These are phyloP conservation scores for Cryptocheilus praepositus DNA, from an alignment of 2,888 invertebrate genomes.

Conservation along the genomic window DNA sequence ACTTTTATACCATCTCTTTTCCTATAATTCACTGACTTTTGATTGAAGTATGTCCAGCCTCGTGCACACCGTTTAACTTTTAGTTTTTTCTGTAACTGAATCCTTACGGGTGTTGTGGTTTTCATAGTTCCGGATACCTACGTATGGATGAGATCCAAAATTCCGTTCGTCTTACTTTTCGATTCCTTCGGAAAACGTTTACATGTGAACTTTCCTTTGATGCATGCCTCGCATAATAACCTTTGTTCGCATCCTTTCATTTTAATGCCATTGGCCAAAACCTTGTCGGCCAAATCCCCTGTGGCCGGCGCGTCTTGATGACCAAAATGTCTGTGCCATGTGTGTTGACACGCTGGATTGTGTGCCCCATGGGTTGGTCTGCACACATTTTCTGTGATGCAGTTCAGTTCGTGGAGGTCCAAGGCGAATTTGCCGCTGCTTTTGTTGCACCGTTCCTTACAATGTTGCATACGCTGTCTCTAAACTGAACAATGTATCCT, in stretches of 20 bases:
- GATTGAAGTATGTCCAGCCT: conserved; percentile 46
- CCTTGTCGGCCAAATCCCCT: conserved; percentile 23
- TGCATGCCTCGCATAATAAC: conserved; percentile 44
- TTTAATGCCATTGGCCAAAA: conserved; percentile 38
- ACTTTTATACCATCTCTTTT: conserved; percentile 37
- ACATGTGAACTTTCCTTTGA: conserved; percentile 50
- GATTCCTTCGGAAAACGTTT: conserved; percentile 21
- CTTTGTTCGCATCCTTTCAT: conserved; percentile 45
- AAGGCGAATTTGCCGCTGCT: too few relatives aligned
- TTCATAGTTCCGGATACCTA: conserved; percentile 64
- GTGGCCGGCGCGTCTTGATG: conserved; percentile 30
- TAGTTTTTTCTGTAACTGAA: too few relatives aligned
- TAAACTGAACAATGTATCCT: conserved; percentile 28
- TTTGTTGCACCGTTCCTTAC: too few relatives aligned
- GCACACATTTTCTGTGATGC: conserved; percentile 18
- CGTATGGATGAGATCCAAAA: conserved; percentile 55
- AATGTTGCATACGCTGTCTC: conserved; percentile 29
- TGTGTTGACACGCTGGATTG: conserved; percentile 29
- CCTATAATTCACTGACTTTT: conserved; percentile 10
- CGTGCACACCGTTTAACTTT: conserved; percentile 56
- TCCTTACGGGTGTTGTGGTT: conserved; percentile 45
- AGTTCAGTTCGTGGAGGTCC: conserved; percentile 32
- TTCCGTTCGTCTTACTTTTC: not conserved
- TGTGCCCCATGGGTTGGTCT: conserved; percentile 15
- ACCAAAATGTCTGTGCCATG: conserved; percentile 34